Percentiles rank a stretch among this genome's conserved stretches.
These are phyloP conservation scores for Hydrolagus affinis DNA, from an alignment of 2,113 vertebrate genomes.

Conservation along the genomic window DNA sequence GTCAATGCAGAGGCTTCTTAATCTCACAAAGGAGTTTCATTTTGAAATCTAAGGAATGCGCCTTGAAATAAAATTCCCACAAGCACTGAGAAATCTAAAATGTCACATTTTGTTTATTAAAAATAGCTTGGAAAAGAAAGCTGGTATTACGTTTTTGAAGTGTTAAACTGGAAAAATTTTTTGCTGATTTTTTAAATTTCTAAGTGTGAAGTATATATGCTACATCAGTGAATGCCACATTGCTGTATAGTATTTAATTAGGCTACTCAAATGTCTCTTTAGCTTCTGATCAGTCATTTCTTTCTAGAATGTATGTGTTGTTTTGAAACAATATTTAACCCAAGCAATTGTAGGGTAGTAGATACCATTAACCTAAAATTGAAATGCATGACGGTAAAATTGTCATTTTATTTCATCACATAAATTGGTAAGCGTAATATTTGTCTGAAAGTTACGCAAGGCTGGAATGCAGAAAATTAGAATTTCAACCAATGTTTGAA, in stretches of 20 bases:
- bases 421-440: background rate
- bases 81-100: background rate
- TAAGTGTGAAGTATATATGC: background rate
- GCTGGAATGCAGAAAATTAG: background rate
- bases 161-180: too few relatives aligned
- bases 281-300: too few relatives aligned
- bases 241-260: background rate
- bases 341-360: background rate
- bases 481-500: background rate
- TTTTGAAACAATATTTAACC: background rate
- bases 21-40: background rate
- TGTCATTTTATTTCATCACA: slow-evolving; percentile 40
- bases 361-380: slow-evolving; percentile 35
- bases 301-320: too few relatives aligned
- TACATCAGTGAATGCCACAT: slow-evolving; percentile 25
- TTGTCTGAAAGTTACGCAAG: background rate
- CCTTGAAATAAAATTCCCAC: too few relatives aligned
- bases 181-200: too few relatives aligned
- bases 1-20: background rate
- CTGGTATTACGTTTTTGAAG: background rate
- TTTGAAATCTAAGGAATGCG: background rate
- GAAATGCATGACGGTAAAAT: slow-evolving; percentile 42
- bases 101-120: background rate
- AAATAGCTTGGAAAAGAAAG: background rate
- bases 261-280: background rate